Evolutionary conservation across 2,113 vertebrate species (phyloP).

Genomic region (Marcusenius ussheri): DNA sequence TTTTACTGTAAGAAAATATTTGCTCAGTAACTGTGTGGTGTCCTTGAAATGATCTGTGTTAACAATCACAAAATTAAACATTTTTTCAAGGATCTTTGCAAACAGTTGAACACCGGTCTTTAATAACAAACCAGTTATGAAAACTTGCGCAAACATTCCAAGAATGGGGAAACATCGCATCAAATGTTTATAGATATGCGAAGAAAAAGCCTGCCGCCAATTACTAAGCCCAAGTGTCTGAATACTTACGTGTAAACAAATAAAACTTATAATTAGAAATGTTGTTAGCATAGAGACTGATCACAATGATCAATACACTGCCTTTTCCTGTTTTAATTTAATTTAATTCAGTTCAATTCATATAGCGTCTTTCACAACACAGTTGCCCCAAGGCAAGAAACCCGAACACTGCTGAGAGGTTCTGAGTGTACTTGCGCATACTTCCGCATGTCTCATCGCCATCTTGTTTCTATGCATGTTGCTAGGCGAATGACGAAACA

Average conservation of each 20-base stretch:
- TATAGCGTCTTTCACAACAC: background rate
- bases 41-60: background rate
- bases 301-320: background rate
- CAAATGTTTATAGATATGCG: background rate
- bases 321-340: background rate
- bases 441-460: background rate
- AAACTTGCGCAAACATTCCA: background rate
- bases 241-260: background rate
- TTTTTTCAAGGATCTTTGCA: background rate
- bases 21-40: background rate
- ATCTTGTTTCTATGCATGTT: background rate
- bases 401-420: background rate
- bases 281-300: background rate
- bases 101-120: background rate
- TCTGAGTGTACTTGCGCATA: background rate
- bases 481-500: conserved; percentile 25
- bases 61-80: background rate
- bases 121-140: background rate
- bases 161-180: background rate
- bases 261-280: background rate
- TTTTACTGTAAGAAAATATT: background rate
- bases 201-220: background rate
- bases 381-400: background rate
- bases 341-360: background rate
- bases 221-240: background rate